Evolutionary conservation across 2,797 vertebrate genomes (phyloP).

Genomic region (Hoplostethus atlanticus): DNA sequence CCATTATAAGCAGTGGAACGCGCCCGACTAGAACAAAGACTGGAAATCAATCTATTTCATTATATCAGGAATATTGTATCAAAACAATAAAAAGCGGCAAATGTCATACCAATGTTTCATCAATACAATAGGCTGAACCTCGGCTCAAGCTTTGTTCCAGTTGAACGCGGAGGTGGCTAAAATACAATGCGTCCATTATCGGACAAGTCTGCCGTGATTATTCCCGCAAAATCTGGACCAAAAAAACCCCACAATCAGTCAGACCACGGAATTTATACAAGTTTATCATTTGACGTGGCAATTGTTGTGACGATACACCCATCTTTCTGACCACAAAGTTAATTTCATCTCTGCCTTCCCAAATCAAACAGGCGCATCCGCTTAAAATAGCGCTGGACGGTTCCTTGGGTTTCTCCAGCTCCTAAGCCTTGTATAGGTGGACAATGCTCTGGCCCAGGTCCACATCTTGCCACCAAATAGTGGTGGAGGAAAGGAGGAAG

Average conservation of each 20-base stretch:
- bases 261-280: not conserved
- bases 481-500: not conserved
- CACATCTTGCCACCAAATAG: not conserved
- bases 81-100: not conserved
- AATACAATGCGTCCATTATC: conserved; percentile 44
- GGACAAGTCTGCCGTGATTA: conserved; percentile 32
- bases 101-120: conserved; percentile 44
- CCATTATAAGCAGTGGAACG: not conserved
- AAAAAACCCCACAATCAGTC: not conserved
- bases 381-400: conserved; percentile 11
- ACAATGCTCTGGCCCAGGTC: not conserved
- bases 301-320: not conserved
- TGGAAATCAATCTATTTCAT: not conserved
- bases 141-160: conserved; percentile 29
- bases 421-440: not conserved
- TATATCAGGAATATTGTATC: not conserved
- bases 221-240: not conserved
- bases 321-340: no score
- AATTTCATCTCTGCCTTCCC: not conserved
- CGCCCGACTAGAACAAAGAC: not conserved
- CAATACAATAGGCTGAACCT: conserved; percentile 48
- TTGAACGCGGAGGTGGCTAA: conserved; percentile 47
- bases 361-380: conserved; percentile 11
- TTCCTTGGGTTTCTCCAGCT: not conserved
- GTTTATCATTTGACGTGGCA: not conserved